Evolutionary conservation across 2,888 invertebrate species (phyloP).

Genomic region (Hoplodrina blanda): DNA sequence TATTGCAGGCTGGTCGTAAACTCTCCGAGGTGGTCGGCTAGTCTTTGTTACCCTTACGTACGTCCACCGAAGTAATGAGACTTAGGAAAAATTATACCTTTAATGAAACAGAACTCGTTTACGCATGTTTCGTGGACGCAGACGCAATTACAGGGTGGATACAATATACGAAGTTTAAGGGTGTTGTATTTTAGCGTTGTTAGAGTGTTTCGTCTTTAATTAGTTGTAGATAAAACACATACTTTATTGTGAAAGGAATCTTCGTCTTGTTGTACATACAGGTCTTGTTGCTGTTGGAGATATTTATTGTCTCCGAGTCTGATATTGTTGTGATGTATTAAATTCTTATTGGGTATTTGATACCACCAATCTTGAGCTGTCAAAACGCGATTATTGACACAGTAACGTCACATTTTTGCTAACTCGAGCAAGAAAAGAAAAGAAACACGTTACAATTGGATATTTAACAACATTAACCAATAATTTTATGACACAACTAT

Average conservation of each 20-base stretch:
- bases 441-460: no score
- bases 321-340: slow-evolving; percentile 23
- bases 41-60: slow-evolving; percentile 71
- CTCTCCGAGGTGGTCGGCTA: slow-evolving; percentile 77
- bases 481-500: no score
- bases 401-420: no score
- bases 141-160: slow-evolving; percentile 54
- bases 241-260: slow-evolving; percentile 53
- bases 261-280: slow-evolving; percentile 52
- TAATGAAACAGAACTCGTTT: slow-evolving; percentile 79
- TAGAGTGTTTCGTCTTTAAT: slow-evolving; percentile 54
- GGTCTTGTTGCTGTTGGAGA: slow-evolving; percentile 27
- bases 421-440: no score
- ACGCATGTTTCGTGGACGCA: slow-evolving; percentile 56
- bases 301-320: slow-evolving; percentile 37
- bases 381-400: no score
- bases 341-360: background rate
- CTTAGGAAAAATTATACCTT: slow-evolving; percentile 82
- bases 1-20: slow-evolving; percentile 86
- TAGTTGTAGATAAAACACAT: slow-evolving; percentile 60
- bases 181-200: slow-evolving; percentile 54
- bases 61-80: slow-evolving; percentile 79
- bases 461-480: no score
- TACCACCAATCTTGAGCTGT: no score
- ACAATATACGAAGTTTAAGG: slow-evolving; percentile 56